phyloP scores from a whole-genome alignment of 1,140 invertebrate genomes.

The Bombus superbus region DNA sequence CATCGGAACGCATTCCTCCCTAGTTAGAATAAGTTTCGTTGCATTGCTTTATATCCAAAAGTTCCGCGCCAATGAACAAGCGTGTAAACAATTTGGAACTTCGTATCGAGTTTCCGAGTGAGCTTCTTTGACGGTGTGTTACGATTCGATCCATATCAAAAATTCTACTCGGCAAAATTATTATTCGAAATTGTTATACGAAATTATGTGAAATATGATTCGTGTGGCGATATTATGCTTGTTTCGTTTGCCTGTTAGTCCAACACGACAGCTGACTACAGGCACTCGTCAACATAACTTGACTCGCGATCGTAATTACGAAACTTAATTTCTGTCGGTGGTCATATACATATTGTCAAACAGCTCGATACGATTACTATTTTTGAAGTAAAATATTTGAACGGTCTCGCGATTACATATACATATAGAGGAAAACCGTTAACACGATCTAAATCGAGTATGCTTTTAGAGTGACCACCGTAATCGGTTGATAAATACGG shows the following conservation, averaged over 20 bases:
- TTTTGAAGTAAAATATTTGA: neutral
- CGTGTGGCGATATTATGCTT: neutral
- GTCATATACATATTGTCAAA: neutral
- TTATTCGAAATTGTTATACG: neutral
- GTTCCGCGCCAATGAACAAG: neutral
- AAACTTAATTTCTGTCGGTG: neutral
- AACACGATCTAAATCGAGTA: neutral
- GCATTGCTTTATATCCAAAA: neutral
- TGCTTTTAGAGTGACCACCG: neutral
- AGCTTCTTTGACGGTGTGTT: too few relatives aligned
- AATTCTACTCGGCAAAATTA: neutral
- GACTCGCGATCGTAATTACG: neutral
- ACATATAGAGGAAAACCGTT: neutral
- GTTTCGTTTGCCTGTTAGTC: neutral
- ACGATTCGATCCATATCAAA: neutral
- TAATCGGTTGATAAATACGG: slow-evolving; percentile 11
- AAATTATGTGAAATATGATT: neutral
- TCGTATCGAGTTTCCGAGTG: neutral
- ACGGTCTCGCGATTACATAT: neutral
- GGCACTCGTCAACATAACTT: neutral
- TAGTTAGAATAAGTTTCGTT: neutral
- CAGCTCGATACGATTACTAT: neutral
- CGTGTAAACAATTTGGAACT: neutral
- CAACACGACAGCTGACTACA: neutral
- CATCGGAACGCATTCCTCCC: slow-evolving; percentile 10